Conservation (phyloP, 2,888 invertebrate species). For the Hyposoter dolosus region DNA sequence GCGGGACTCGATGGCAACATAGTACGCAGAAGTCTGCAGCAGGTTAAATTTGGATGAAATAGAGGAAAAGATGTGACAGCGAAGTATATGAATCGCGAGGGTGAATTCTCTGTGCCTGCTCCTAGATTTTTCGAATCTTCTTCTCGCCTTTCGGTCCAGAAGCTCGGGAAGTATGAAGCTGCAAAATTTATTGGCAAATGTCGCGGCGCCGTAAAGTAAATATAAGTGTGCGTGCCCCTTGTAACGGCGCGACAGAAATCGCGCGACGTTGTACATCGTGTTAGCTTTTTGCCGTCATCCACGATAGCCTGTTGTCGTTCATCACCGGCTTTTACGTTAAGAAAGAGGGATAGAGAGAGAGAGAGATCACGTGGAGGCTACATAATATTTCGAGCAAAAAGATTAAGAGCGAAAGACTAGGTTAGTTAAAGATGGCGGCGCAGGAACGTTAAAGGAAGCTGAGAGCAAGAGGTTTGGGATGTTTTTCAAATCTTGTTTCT, state of each 20-base stretch:
- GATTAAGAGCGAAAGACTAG: not conserved
- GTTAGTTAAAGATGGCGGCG: conserved; percentile 20
- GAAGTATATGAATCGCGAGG: not conserved
- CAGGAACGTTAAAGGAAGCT: conserved; percentile 29
- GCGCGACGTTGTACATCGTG: conserved; percentile 71
- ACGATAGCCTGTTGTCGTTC: conserved; percentile 71
- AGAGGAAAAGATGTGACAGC: conserved; percentile 23
- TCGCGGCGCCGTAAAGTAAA: not conserved
- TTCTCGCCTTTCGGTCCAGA: not conserved
- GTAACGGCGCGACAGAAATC: conserved; percentile 57
- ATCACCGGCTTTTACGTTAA: conserved; percentile 64
- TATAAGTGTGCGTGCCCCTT: conserved; percentile 32
- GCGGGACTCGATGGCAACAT: not conserved
- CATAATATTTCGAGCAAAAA: conserved; percentile 6
- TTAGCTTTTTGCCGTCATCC: conserved; percentile 73
- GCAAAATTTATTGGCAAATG: conserved; percentile 19
- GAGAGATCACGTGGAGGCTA: conserved; percentile 6
- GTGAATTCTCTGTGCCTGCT: not conserved
- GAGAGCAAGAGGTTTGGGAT: conserved; percentile 41
- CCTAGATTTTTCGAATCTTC: not conserved
- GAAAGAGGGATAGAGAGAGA: not conserved
- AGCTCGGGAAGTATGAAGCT: not conserved
- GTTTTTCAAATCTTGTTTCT: conserved; percentile 6
- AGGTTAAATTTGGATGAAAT: conserved; percentile 10
- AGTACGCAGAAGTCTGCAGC: not conserved